phyloP scores from a whole-genome alignment of 2,888 invertebrate genomes.

The Icerya purchasi region DNA sequence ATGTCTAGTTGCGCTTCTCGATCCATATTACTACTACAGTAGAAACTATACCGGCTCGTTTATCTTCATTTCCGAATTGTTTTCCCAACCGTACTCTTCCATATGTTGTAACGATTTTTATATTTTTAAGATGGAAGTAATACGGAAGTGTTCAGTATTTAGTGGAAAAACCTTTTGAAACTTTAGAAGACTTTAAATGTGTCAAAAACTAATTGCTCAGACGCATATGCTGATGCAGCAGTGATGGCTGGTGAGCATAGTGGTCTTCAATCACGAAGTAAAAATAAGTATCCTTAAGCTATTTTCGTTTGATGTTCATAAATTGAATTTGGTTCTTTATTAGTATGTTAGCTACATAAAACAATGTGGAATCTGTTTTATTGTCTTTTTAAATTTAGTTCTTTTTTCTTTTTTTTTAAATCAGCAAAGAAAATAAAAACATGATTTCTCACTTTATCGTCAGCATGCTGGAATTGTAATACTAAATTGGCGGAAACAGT shows the following conservation, averaged over 20 bases:
- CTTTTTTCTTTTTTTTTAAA: not conserved
- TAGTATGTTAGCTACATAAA: not conserved
- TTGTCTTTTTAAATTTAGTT: not conserved
- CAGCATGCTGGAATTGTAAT: not conserved
- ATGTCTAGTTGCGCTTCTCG: not conserved
- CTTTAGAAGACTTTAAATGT: not conserved
- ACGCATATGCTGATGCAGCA: not conserved
- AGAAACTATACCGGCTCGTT: slow-evolving; percentile 1
- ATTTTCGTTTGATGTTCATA: not conserved
- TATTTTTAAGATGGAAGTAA: not conserved
- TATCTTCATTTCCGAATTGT: slow-evolving; percentile 2
- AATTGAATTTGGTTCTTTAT: not conserved
- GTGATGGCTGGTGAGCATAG: not conserved
- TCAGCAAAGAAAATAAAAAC: too few species aligned
- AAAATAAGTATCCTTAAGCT: not conserved
- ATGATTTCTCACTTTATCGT: not conserved
- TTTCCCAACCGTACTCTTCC: not conserved
- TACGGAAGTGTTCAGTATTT: not conserved
- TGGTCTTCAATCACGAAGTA: not conserved
- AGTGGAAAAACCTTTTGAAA: not conserved
- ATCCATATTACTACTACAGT: not conserved
- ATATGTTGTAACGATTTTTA: too few species aligned
- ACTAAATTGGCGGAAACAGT: not conserved
- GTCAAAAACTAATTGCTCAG: not conserved
- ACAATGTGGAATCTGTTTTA: not conserved